These are phyloP conservation scores for Neodon shergylaensis DNA, from an alignment of 2,113 vertebrate species.

Conservation along the genomic window DNA sequence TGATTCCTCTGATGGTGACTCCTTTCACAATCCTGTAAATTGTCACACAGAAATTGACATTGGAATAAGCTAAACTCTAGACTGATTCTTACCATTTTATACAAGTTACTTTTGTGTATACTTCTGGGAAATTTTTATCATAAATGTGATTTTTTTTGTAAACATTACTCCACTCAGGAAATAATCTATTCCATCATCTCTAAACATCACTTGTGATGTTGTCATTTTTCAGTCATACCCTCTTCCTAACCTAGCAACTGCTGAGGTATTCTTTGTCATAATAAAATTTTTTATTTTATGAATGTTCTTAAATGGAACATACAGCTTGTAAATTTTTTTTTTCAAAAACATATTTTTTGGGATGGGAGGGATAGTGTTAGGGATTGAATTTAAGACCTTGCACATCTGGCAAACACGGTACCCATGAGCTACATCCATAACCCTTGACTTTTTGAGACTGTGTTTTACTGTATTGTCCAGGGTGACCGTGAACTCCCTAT, in stretches of 20 bases:
- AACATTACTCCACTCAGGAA: neutral
- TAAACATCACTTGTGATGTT: neutral
- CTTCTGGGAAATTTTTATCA: neutral
- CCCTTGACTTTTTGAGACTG: neutral
- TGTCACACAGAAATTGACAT: neutral
- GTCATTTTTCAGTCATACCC: neutral
- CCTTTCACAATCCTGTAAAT: neutral
- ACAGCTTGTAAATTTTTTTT: neutral
- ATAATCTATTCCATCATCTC: neutral
- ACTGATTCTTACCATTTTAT: slow-evolving; percentile 6
- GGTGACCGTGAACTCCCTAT: neutral
- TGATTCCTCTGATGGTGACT: neutral
- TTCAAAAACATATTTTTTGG: neutral
- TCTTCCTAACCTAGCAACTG: neutral
- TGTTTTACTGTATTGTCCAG: neutral
- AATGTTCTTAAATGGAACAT: neutral
- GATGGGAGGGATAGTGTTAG: neutral
- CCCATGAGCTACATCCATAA: neutral
- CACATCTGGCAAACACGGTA: neutral
- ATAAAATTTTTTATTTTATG: slow-evolving; percentile 3
- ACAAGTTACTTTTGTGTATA: neutral
- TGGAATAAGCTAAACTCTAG: neutral
- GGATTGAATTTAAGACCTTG: neutral
- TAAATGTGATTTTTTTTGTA: neutral
- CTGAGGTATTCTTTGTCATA: neutral